A percentile compares a stretch with the other conserved stretches of the same genome.
Evolutionary conservation across 2,113 vertebrate genomes (phyloP).

Genomic region (Azemiops feae): DNA sequence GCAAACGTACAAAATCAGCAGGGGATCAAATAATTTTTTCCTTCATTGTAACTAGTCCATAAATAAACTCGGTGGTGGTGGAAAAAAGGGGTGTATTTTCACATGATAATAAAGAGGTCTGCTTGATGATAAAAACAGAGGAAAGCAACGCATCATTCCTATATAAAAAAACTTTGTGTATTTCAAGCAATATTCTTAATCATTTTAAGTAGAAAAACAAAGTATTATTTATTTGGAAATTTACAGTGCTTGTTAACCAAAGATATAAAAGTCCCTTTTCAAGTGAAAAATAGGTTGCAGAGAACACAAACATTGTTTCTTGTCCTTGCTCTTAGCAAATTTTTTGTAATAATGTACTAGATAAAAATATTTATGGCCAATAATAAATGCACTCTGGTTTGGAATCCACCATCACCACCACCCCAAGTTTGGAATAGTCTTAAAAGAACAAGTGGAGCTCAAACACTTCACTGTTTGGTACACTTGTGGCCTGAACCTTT

Average conservation of each 20-base stretch:
- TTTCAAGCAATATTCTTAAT: not conserved
- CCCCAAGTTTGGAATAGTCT: not conserved
- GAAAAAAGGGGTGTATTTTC: not conserved
- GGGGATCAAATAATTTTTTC: too few species aligned
- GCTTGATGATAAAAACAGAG: not conserved
- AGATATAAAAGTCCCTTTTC: not conserved
- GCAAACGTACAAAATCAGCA: too few species aligned
- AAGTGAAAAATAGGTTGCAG: not conserved
- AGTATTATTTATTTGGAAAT: not conserved
- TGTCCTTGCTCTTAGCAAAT: not conserved
- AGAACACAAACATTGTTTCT: not conserved
- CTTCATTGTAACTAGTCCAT: not conserved
- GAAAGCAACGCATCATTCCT: not conserved
- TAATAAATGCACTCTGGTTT: not conserved
- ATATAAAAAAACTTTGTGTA: not conserved
- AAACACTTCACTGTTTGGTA: not conserved
- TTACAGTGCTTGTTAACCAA: not conserved
- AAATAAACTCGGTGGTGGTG: not conserved
- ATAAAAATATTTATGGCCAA: not conserved
- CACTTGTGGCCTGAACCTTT: too few species aligned
- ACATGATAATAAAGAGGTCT: not conserved
- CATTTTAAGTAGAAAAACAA: not conserved
- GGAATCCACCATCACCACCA: not conserved
- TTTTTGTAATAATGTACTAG: not conserved
- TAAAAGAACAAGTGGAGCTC: not conserved